A percentile compares a stretch with the other conserved stretches of the same genome.
Evolutionary conservation across 2,797 vertebrate species (phyloP).

Genomic region (Mormyrops attenuatus): DNA sequence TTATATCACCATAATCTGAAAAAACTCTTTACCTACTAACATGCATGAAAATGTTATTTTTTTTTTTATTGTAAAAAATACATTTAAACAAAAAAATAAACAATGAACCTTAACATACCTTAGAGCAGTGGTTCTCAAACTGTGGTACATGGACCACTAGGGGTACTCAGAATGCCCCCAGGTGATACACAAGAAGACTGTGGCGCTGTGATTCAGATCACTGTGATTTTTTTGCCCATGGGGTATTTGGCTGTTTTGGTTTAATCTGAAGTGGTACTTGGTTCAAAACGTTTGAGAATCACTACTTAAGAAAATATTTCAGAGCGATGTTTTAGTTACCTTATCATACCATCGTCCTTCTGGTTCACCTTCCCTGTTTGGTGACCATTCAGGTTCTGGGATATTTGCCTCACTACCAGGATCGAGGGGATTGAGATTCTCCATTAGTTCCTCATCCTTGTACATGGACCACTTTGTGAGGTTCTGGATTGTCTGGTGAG

Average conservation of each 20-base stretch:
- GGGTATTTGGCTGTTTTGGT: not conserved
- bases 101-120: not conserved
- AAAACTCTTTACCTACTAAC: not conserved
- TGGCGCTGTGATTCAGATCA: not conserved
- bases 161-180: not conserved
- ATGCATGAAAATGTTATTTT: not conserved
- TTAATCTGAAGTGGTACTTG: not conserved
- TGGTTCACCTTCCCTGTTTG: slow-evolving; percentile 55
- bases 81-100: not conserved
- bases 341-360: slow-evolving; percentile 77
- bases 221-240: not conserved
- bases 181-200: not conserved
- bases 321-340: slow-evolving; percentile 58
- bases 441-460: slow-evolving; percentile 56
- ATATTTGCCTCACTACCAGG: slow-evolving; percentile 30
- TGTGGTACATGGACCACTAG: not conserved
- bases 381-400: slow-evolving; percentile 57
- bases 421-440: slow-evolving; percentile 48
- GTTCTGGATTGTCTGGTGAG: slow-evolving; percentile 63
- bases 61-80: not conserved
- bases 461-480: slow-evolving; percentile 65
- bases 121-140: not conserved
- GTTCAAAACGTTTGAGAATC: not conserved
- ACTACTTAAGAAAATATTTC: not conserved
- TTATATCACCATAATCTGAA: not conserved